Evolutionary conservation across 2,888 invertebrate genomes (phyloP).

Genomic region (Pheosia tremula): DNA sequence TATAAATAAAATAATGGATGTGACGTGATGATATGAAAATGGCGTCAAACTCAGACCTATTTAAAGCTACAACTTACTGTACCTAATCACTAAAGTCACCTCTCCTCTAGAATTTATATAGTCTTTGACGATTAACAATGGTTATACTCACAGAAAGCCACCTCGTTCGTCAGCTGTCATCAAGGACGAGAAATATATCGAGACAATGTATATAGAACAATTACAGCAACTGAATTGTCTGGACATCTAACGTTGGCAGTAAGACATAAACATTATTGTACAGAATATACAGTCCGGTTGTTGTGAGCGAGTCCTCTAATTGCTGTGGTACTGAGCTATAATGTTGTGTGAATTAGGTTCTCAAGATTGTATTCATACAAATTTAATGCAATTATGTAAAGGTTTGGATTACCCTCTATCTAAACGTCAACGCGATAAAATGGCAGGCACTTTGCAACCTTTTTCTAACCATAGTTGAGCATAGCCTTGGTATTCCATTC

Average conservation of each 20-base stretch:
- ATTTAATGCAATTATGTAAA: background rate
- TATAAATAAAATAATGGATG: no score
- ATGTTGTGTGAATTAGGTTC: background rate
- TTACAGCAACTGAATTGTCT: conserved; percentile 20
- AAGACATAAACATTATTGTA: conserved; percentile 1
- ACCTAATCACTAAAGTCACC: background rate
- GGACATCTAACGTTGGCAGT: conserved; percentile 8
- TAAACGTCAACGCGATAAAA: background rate
- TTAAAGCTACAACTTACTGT: no score
- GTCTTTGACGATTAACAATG: conserved; percentile 38
- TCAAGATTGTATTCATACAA: background rate
- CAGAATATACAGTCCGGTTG: conserved; percentile 1
- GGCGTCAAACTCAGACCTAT: no score
- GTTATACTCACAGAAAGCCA: conserved; percentile 18
- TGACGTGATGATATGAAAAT: no score
- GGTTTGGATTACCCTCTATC: background rate
- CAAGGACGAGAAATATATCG: conserved; percentile 46
- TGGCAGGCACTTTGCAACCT: background rate
- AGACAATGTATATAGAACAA: conserved; percentile 42
- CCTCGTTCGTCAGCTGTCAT: conserved; percentile 54
- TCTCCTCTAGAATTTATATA: conserved; percentile 18
- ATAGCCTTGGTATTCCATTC: background rate
- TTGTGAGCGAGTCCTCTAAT: background rate
- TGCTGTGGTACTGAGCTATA: background rate
- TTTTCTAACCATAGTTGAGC: background rate